Evolutionary conservation across 2,797 vertebrate species (phyloP).

Genomic region (Myoxocephalus aenaeus): DNA sequence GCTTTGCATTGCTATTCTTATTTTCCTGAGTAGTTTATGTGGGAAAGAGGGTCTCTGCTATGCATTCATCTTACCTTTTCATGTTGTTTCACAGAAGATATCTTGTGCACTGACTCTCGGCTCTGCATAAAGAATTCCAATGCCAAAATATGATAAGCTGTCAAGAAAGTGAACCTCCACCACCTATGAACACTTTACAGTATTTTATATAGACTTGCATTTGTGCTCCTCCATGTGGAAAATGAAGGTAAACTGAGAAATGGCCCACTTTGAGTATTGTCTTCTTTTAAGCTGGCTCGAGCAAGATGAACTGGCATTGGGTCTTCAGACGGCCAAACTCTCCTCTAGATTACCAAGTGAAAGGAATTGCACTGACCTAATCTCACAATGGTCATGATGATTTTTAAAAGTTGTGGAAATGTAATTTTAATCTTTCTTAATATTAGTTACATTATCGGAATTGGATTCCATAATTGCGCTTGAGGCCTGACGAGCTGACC

Average conservation of each 20-base stretch:
- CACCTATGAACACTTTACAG: slow-evolving; percentile 43
- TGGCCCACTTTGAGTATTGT: slow-evolving; percentile 37
- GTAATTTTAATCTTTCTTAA: not conserved
- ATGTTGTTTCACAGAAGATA: slow-evolving; percentile 50
- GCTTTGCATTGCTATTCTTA: slow-evolving; percentile 15
- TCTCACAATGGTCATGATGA: slow-evolving; percentile 30
- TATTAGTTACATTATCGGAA: slow-evolving; percentile 3
- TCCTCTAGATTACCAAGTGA: slow-evolving; percentile 29
- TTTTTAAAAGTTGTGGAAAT: slow-evolving; percentile 5
- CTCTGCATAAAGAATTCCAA: slow-evolving; percentile 52
- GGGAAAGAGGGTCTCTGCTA: slow-evolving; percentile 29
- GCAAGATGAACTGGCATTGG: slow-evolving; percentile 15
- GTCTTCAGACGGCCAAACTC: slow-evolving; percentile 21
- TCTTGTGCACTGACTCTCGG: slow-evolving; percentile 26
- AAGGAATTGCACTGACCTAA: slow-evolving; percentile 22
- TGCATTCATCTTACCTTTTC: slow-evolving; percentile 27
- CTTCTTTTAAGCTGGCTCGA: slow-evolving; percentile 26
- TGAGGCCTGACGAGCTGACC: slow-evolving; percentile 34
- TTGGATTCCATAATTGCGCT: slow-evolving; percentile 35
- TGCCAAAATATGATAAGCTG: slow-evolving; percentile 56
- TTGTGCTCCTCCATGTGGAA: slow-evolving; percentile 60
- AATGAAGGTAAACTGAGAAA: slow-evolving; percentile 68
- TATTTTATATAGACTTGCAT: slow-evolving; percentile 51
- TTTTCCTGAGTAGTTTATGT: slow-evolving; percentile 54
- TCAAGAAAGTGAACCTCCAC: slow-evolving; percentile 54